Percentiles rank a stretch among this genome's conserved stretches.
phyloP scores from a whole-genome alignment of 2,113 vertebrate genomes.

The Rhipidura dahli region DNA sequence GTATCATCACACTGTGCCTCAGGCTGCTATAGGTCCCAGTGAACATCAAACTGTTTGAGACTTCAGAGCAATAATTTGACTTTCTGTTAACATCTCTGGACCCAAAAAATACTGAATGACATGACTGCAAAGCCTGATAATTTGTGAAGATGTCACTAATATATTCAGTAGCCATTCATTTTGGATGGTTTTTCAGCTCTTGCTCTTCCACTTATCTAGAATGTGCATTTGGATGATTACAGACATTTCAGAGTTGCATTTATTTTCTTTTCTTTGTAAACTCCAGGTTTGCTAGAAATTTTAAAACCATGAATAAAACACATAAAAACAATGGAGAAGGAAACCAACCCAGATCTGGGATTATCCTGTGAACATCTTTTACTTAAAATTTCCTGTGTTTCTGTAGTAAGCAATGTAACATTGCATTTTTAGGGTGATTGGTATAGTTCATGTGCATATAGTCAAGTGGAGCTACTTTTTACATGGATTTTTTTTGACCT shows the following conservation, averaged over 20 bases:
- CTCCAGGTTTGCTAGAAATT: not conserved
- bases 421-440: not conserved
- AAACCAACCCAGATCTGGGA: not conserved
- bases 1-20: not conserved
- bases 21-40: not conserved
- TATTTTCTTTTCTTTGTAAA: not conserved
- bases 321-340: not conserved
- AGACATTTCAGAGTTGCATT: not conserved
- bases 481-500: not conserved
- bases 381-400: not conserved
- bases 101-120: not conserved
- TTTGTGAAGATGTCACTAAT: not conserved
- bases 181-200: not conserved
- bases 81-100: not conserved
- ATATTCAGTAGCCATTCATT: not conserved
- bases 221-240: not conserved
- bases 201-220: not conserved
- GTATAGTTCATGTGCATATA: not conserved
- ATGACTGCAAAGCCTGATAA: not conserved
- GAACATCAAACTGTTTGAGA: not conserved
- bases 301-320: not conserved
- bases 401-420: not conserved
- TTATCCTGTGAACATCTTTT: not conserved
- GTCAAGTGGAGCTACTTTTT: not conserved
- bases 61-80: not conserved